phyloP scores from a whole-genome alignment of 2,113 vertebrate genomes.

The Chaetorhynchus papuensis region DNA sequence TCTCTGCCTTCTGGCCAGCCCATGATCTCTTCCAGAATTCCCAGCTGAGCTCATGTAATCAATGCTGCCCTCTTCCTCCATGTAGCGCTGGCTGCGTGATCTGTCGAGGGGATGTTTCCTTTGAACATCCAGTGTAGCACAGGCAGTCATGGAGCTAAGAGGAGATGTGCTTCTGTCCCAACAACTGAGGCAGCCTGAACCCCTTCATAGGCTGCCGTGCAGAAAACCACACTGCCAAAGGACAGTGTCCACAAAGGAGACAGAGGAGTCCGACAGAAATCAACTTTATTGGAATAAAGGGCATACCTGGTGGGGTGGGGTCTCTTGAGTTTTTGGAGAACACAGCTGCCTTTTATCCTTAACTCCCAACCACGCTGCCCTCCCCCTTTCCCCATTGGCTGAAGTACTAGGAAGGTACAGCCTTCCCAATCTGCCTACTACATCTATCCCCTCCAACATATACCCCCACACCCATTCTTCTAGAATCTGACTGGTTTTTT shows the following conservation, averaged over 20 bases:
- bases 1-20: neutral
- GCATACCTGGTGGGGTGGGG: neutral
- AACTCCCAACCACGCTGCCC: neutral
- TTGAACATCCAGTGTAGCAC: neutral
- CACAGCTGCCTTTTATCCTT: neutral
- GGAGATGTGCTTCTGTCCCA: neutral
- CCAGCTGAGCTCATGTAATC: neutral
- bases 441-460: neutral
- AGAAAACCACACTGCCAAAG: neutral
- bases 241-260: neutral
- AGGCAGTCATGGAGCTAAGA: neutral
- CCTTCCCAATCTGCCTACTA: neutral
- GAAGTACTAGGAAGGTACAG: neutral
- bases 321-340: neutral
- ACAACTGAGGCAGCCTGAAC: neutral
- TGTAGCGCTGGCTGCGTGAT: accelerated
- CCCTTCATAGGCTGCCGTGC: neutral
- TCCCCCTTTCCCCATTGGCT: neutral
- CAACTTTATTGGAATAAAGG: neutral
- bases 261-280: neutral
- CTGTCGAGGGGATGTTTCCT: neutral
- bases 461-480: neutral
- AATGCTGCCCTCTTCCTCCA: neutral
- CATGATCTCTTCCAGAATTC: neutral
- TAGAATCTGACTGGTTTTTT: neutral